Percentiles rank a stretch among this genome's conserved stretches.
Conservation (phyloP, 1,140 invertebrate genomes). For the Tetramorium parvispinum region DNA sequence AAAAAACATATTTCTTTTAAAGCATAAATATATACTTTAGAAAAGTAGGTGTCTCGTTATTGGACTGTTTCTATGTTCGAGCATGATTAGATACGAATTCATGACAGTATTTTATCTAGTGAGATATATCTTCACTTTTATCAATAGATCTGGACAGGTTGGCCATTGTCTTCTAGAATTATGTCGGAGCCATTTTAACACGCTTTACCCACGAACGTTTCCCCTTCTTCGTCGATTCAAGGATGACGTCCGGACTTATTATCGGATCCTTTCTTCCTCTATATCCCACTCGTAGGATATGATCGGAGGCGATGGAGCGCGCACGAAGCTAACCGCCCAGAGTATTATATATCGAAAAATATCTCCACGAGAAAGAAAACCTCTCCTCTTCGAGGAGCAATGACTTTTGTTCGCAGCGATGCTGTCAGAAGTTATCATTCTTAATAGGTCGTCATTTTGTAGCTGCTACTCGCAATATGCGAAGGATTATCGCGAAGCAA, state of each 20-base stretch:
- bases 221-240: slow-evolving; percentile 12
- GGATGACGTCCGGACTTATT: slow-evolving; percentile 72
- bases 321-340: slow-evolving; percentile 81
- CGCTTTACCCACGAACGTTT: slow-evolving; percentile 61
- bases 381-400: slow-evolving; percentile 77
- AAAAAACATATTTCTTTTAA: not conserved
- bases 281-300: slow-evolving; percentile 71
- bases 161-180: slow-evolving; percentile 39
- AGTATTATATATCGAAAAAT: slow-evolving; percentile 83
- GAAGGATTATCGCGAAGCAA: slow-evolving; percentile 12
- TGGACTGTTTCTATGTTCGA: not conserved
- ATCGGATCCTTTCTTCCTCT: slow-evolving; percentile 72
- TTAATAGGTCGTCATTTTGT: slow-evolving; percentile 67
- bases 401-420: slow-evolving; percentile 76
- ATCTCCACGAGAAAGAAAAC: slow-evolving; percentile 72
- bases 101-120: not conserved
- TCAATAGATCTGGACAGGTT: slow-evolving; percentile 18
- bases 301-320: slow-evolving; percentile 83
- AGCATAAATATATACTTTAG: not conserved
- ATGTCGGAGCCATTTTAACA: slow-evolving; percentile 62
- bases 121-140: slow-evolving; percentile 19
- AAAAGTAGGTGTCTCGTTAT: not conserved
- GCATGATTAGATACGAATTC: not conserved
- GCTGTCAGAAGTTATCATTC: slow-evolving; percentile 69
- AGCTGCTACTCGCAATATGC: slow-evolving; percentile 43